Evolutionary conservation across 2,888 invertebrate species (phyloP), one percentile per base, ranked within the genome.

Genomic region (Smittia sp.): DNA sequence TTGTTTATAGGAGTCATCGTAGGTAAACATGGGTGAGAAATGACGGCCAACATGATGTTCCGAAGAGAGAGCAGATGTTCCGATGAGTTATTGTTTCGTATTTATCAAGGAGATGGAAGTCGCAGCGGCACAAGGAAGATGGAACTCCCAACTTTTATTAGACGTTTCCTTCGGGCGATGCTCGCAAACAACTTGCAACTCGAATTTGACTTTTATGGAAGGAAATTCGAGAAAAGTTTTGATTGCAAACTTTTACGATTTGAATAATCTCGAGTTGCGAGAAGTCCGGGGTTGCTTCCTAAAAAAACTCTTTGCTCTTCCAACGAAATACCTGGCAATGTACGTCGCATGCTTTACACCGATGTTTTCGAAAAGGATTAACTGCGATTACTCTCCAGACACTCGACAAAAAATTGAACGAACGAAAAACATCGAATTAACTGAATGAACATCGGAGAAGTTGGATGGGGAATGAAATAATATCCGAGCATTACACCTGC

Each of bases 31-130:
- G 7, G 13, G 13, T 41, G 41, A 13, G 46, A 39, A 52, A 39
- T 52, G 25, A 52, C 6, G 25, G 11, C 58, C 22, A 1, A 15
- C 4, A 62, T 2, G 22, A 62, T 7, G 54, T 9, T n/a, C n/a
- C n/a, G n/a, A n/a, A n/a, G 22, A 22, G 46, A 11, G 32, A 62
- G 72, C 72, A 72, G 72, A 72, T 72, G 72, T 22, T 63, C 20
- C 39, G 38, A 62, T 72, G 62, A 72, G 39, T 38, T 58, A 72
- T 72, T 72, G 72, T 72, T 72, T 72, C 62, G 62, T 38, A 72
- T 72, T 72, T 72, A 72, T 72, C 72, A 72, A 38, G 24, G 27
- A 11, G 27, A 54, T 11, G 9, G 13, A 63, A 13, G 63, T 4
- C 15, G 63, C 63, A 20, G 32, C 39, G 9, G 41, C 15, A 11